Evolutionary conservation across 2,113 vertebrate species (phyloP).

Genomic region (Mastomys coucha): DNA sequence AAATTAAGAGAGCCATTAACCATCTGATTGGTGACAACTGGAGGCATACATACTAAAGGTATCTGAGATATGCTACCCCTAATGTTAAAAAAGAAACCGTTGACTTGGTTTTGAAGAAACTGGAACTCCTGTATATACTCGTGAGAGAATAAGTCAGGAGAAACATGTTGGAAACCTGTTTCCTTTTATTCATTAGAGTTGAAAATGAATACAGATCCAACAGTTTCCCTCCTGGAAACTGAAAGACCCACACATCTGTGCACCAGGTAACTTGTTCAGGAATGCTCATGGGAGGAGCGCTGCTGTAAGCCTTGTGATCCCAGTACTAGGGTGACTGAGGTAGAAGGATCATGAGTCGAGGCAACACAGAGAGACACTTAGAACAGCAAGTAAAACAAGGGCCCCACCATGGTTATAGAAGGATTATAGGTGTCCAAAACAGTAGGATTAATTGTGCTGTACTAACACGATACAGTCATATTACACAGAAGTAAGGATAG

Average conservation of each 20-base stretch:
- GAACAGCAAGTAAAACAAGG: not conserved
- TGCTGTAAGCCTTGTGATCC: not conserved
- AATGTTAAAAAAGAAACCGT: not conserved
- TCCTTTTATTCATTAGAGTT: not conserved
- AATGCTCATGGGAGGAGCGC: not conserved
- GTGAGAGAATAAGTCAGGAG: not conserved
- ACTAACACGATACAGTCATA: not conserved
- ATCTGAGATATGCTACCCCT: not conserved
- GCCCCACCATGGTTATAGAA: not conserved
- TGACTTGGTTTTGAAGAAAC: not conserved
- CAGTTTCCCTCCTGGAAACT: not conserved
- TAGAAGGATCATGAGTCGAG: not conserved
- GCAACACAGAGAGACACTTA: not conserved
- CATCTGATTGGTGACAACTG: not conserved
- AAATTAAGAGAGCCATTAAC: not conserved
- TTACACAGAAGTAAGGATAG: not conserved
- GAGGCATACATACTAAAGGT: not conserved
- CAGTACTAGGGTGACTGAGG: not conserved
- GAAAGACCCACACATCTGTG: not conserved
- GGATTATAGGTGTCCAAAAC: not conserved
- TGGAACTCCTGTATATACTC: not conserved
- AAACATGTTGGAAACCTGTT: not conserved
- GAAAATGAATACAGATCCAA: slow-evolving; percentile 11
- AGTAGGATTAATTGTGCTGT: not conserved
- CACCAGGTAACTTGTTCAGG: not conserved